A percentile compares a stretch with the other conserved stretches of the same genome.
Conservation (phyloP, 2,113 vertebrate species). For the Scopus umbretta region DNA sequence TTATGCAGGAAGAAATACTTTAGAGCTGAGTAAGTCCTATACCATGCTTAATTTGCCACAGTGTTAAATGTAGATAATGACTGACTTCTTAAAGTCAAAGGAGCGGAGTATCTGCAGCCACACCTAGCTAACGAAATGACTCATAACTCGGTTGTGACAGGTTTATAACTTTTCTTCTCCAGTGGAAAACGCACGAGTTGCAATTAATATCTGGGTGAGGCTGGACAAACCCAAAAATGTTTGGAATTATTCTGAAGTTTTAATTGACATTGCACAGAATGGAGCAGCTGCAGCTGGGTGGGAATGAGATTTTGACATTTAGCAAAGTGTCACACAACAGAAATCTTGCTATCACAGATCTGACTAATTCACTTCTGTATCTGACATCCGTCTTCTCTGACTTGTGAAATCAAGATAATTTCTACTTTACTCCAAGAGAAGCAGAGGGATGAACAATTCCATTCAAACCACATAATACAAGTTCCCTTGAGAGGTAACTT, state of each 20-base stretch:
- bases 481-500: background rate
- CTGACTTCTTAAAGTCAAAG: background rate
- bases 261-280: background rate
- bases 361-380: background rate
- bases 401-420: background rate
- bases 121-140: background rate
- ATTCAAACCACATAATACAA: background rate
- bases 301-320: background rate
- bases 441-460: background rate
- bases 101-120: background rate
- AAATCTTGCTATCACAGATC: background rate
- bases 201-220: constrained; percentile 48
- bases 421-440: background rate
- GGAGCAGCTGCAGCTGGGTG: background rate
- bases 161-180: background rate
- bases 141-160: background rate
- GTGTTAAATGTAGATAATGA: background rate
- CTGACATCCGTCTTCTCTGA: background rate
- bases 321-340: background rate
- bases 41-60: background rate
- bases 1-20: background rate
- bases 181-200: background rate
- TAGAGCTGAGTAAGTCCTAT: background rate
- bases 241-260: background rate
- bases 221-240: background rate